Evolutionary conservation across 1,140 invertebrate species (phyloP).

Genomic region (Musca domestica): DNA sequence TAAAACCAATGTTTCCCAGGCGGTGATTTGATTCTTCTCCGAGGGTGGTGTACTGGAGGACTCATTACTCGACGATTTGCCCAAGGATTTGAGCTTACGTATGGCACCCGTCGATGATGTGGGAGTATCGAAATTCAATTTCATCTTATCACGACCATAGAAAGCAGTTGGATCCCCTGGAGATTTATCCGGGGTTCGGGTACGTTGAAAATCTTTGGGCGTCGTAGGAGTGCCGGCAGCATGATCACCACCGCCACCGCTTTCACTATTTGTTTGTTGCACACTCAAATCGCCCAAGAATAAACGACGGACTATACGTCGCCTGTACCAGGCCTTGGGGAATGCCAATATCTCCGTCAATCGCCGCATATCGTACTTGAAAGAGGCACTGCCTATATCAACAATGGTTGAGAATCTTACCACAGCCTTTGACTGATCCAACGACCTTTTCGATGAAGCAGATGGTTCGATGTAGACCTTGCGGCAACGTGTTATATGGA

Average conservation of each 20-base stretch:
- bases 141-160: conserved; percentile 22
- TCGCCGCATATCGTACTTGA: conserved; percentile 98
- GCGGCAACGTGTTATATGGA: conserved; percentile 85
- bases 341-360: conserved; percentile 96
- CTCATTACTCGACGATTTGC: conserved; percentile 47
- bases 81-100: conserved; percentile 58
- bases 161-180: conserved; percentile 9
- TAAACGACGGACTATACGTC: conserved; percentile 86
- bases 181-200: conserved; percentile 15
- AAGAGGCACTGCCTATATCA: conserved; percentile 96
- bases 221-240: conserved; percentile 21
- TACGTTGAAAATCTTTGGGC: conserved; percentile 19
- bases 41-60: conserved; percentile 47
- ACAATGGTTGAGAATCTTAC: conserved; percentile 92
- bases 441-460: conserved; percentile 52
- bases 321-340: conserved; percentile 96
- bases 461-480: conserved; percentile 75
- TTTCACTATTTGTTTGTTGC: conserved; percentile 22
- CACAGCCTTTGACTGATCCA: conserved; percentile 68
- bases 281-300: conserved; percentile 87
- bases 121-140: conserved; percentile 23
- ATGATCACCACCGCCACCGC: conserved; percentile 5
- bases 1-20: conserved; percentile 93
- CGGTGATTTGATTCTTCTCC: conserved; percentile 57
- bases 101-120: conserved; percentile 32